phyloP scores from a whole-genome alignment of 2,113 vertebrate species.

The Xiphophorus maculatus region DNA sequence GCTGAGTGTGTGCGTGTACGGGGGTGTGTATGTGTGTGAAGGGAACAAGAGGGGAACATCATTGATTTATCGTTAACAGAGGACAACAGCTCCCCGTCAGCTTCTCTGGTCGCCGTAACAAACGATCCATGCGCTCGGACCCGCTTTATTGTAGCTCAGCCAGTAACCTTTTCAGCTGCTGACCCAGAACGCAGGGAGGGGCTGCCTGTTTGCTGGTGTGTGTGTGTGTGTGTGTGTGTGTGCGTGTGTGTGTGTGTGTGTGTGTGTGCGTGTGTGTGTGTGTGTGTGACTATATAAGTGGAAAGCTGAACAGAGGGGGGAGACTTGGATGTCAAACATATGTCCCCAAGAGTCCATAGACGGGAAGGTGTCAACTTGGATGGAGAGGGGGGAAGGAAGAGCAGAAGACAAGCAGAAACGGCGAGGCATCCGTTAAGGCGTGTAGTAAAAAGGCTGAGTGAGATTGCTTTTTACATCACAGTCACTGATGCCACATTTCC shows the following conservation, averaged over 20 bases:
- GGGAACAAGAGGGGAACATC: constrained; percentile 66
- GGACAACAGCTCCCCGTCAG: constrained; percentile 82
- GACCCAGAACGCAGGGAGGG: constrained; percentile 86
- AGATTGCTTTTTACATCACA: constrained; percentile 39
- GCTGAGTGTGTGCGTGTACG: constrained; percentile 25
- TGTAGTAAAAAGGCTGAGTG: constrained; percentile 52
- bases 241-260: too few relatives aligned
- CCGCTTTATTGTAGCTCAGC: constrained; percentile 90
- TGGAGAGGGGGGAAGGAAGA: constrained; percentile 47
- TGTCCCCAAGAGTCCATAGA: constrained; percentile 83
- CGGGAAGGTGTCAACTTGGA: constrained; percentile 64
- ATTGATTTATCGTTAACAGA: constrained; percentile 82
- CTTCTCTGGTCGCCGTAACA: constrained; percentile 82
- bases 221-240: constrained; percentile 37
- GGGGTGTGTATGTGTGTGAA: constrained; percentile 25
- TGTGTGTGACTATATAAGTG: constrained; percentile 50
- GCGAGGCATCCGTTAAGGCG: constrained; percentile 43
- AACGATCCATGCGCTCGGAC: constrained; percentile 89
- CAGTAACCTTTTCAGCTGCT: constrained; percentile 95
- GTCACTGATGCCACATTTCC: constrained; percentile 67
- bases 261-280: constrained; percentile 45
- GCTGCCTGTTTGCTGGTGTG: constrained; percentile 50
- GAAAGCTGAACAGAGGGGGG: constrained; percentile 34
- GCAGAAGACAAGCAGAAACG: constrained; percentile 33
- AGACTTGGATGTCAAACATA: constrained; percentile 84